A percentile compares a stretch with the other conserved stretches of the same genome.
These are phyloP conservation scores for Spinus olivaceus DNA, from an alignment of 2,797 vertebrate genomes.

Conservation along the genomic window DNA sequence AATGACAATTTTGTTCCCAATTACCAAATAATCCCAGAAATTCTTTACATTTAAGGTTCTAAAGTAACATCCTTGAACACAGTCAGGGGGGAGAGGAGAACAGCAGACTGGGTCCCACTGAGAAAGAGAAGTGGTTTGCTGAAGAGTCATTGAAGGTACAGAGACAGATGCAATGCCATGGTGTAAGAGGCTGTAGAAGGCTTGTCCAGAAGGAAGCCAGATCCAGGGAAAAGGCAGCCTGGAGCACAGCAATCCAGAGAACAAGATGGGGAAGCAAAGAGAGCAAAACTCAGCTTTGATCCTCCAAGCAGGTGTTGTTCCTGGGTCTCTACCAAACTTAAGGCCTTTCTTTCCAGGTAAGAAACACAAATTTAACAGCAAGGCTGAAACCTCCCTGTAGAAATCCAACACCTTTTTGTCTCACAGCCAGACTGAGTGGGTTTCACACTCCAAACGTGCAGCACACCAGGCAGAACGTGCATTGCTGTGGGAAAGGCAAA, in stretches of 20 bases:
- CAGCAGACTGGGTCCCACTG: not conserved
- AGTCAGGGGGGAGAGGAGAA: not conserved
- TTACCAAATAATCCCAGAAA: not conserved
- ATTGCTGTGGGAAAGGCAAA: not conserved
- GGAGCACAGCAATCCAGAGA: not conserved
- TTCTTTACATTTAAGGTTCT: not conserved
- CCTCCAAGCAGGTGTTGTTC: not conserved
- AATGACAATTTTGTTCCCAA: not conserved
- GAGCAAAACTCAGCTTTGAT: not conserved
- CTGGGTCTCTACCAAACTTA: not conserved
- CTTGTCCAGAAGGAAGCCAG: not conserved
- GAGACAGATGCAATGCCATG: not conserved
- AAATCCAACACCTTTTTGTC: not conserved
- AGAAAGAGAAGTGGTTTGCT: not conserved
- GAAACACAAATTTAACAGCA: not conserved
- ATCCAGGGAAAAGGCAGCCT: not conserved
- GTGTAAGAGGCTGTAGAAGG: not conserved
- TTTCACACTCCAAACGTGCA: not conserved
- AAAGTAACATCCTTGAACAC: not conserved
- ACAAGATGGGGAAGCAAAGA: not conserved
- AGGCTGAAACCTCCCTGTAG: not conserved
- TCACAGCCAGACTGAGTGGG: not conserved
- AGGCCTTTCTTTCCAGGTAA: not conserved
- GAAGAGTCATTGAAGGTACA: not conserved
- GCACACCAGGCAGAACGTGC: rapidly evolving